Evolutionary conservation across 1,140 invertebrate genomes (phyloP), one percentile per base, ranked within the genome.

Genomic region (Dendroctonus ponderosae): DNA sequence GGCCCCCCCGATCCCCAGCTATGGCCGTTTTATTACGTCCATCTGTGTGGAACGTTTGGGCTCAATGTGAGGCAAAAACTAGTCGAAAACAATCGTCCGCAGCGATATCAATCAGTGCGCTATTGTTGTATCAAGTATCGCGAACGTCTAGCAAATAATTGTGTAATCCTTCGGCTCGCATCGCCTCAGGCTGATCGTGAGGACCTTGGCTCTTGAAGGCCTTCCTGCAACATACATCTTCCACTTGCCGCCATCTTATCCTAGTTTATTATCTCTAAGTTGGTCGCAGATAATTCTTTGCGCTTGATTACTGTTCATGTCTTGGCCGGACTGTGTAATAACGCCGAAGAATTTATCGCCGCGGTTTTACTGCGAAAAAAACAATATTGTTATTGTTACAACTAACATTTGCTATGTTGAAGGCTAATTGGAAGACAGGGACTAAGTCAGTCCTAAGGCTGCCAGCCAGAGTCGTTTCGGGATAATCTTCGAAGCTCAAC

Each of bases 211-310:
- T 71, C 44, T 51, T 50, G 67, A 71, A 71, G 70, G 67, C 67
- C 70, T 71, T 71, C 67, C 70, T 71, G 70, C 41, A 71, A 66
- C 70, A 71, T 71, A 71, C 67, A 69, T 71, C 70, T 66, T 69
- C 60, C 57, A 68, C 66, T 64, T 68, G 62, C 56, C 43, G 57
- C 57, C 59, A 57, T 51, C 53, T 62, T 62, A 68, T 68, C 60
- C 52, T 63, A 68, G 59, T 62, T 63, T 62, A 62, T 62, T 62
- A 68, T 68, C 66, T 54, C 49, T 37, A 59, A 43, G n/a, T 52
- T 42, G 43, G 46, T 49, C 40, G 52, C 52, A 42, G 41, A 44
- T 53, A 54, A 61, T 61, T 61, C 58, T 50, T 50, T 50, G 39
- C 26, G 26, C 48, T 61, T 61, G 58, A 61, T 50, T 50, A 48